Evolutionary conservation across 2,797 vertebrate species (phyloP).

Genomic region (Leuciscus waleckii): DNA sequence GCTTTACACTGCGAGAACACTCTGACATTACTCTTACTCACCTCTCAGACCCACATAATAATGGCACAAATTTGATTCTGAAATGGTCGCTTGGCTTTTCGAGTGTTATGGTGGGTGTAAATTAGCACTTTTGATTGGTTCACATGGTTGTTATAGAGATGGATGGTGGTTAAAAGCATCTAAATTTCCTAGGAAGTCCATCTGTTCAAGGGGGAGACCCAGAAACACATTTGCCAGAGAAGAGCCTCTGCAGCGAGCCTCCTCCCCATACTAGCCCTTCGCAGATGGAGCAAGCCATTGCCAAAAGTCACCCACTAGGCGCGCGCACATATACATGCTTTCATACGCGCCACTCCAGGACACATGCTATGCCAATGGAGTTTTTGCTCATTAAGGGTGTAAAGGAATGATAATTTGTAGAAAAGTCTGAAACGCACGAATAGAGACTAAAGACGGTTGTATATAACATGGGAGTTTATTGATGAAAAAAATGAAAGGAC

Average conservation of each 20-base stretch:
- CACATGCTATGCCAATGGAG: not conserved
- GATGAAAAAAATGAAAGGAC: conserved; percentile 27
- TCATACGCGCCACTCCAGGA: not conserved
- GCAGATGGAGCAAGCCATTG: conserved; percentile 52
- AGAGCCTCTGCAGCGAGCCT: conserved; percentile 34
- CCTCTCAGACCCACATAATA: conserved; percentile 35
- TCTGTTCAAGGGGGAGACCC: conserved; percentile 55
- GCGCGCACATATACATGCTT: not conserved
- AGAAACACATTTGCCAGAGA: conserved; percentile 43
- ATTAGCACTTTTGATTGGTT: conserved; percentile 57
- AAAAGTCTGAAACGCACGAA: conserved; percentile 1
- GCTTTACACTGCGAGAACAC: conserved; percentile 13
- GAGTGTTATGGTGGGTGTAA: conserved; percentile 50
- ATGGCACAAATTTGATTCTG: conserved; percentile 38
- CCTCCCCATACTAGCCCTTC: conserved; percentile 34
- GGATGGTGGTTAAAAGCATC: conserved; percentile 42
- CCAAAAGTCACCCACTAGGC: conserved; percentile 54
- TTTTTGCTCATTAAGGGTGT: conserved; percentile 36
- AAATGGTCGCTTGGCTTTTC: conserved; percentile 40
- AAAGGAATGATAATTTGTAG: conserved; percentile 22
- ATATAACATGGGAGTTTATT: conserved; percentile 18
- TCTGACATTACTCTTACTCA: conserved; percentile 22
- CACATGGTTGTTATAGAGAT: conserved; percentile 51
- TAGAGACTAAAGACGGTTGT: not conserved
- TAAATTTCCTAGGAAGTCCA: conserved; percentile 55